Evolutionary conservation across 1,140 invertebrate genomes (phyloP).

Genomic region (Vollenhovia emeryi): DNA sequence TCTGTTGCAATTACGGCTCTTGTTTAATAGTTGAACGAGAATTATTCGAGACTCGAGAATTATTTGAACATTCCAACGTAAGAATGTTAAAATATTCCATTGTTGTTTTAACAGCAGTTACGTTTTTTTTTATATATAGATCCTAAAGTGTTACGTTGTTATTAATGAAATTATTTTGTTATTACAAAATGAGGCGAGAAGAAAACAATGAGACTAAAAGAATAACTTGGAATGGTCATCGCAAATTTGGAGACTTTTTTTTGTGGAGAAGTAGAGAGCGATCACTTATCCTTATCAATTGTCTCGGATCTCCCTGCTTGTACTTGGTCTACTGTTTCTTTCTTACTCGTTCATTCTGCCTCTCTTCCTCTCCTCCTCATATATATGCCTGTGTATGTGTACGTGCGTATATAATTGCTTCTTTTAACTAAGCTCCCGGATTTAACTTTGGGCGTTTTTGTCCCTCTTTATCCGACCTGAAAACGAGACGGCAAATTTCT

Average conservation of each 20-base stretch:
- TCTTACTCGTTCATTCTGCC: background rate
- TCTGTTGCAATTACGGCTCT: background rate
- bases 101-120: background rate
- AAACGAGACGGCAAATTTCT: conserved; percentile 1
- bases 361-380: background rate
- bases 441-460: conserved; percentile 76
- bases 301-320: conserved; percentile 76
- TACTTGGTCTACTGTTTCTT: conserved; percentile 69
- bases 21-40: conserved; percentile 1
- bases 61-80: background rate
- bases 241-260: conserved; percentile 2
- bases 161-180: no score
- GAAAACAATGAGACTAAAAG: conserved; percentile 22
- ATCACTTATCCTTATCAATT: conserved; percentile 80
- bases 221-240: background rate
- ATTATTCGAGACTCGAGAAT: background rate
- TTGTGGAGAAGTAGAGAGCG: conserved; percentile 43
- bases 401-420: conserved; percentile 82
- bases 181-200: conserved; percentile 50
- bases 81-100: background rate
- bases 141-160: no score
- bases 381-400: no score
- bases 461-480: conserved; percentile 19
- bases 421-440: conserved; percentile 82
- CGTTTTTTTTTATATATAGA: background rate